These are phyloP conservation scores for Ancistrus triradiatus DNA, from an alignment of 2,113 vertebrate genomes.

Conservation along the genomic window DNA sequence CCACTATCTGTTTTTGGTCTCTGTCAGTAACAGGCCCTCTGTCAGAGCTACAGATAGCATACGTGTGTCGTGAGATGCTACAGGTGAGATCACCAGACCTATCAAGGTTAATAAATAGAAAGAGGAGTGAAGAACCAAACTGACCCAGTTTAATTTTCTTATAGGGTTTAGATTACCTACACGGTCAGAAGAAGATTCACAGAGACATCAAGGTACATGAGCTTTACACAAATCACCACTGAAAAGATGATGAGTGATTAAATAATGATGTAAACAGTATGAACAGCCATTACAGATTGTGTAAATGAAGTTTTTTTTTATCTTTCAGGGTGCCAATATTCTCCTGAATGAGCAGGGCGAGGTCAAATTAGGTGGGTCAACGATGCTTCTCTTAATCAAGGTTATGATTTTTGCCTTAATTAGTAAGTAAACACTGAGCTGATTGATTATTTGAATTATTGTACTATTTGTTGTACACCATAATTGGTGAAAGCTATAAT, in stretches of 20 bases:
- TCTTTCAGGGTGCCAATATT: slow-evolving; percentile 84
- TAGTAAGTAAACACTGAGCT: no score
- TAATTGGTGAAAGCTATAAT: no score
- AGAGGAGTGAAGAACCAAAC: no score
- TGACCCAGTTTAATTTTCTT: slow-evolving; percentile 12
- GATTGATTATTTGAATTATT: no score
- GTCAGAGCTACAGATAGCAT: slow-evolving; percentile 82
- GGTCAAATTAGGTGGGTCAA: slow-evolving; percentile 78
- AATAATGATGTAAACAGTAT: no score
- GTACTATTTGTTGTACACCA: no score
- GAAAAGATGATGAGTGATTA: no score
- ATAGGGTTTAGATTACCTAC: slow-evolving; percentile 85
- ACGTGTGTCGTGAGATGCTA: slow-evolving; percentile 83
- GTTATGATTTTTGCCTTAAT: no score
- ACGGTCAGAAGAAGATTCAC: slow-evolving; percentile 87
- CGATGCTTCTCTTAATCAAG: no score
- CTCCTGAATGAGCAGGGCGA: slow-evolving; percentile 84
- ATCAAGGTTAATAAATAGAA: neutral
- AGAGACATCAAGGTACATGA: slow-evolving; percentile 83
- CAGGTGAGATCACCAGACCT: slow-evolving; percentile 65
- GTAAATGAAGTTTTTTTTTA: neutral
- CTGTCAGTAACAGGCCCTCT: slow-evolving; percentile 78
- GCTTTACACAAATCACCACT: neutral
- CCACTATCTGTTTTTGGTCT: neutral
- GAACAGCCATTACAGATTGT: no score